Conservation (phyloP, 2,888 invertebrate species). For the Griposia aprilina region DNA sequence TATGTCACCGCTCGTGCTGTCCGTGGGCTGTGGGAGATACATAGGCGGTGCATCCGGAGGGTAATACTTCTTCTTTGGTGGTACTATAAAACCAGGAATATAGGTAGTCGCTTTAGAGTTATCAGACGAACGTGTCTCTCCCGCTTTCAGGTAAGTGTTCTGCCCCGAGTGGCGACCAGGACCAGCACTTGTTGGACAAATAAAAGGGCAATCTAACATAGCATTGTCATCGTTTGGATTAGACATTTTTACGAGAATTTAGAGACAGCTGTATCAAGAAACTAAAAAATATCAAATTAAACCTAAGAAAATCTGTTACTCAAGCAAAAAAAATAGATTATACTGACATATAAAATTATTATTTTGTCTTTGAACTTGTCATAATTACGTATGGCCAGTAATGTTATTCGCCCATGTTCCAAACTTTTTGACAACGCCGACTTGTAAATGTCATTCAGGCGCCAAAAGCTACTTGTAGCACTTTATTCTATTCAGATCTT, state of each 20-base stretch:
- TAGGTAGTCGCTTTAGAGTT: conserved; percentile 75
- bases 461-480: neutral
- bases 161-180: rapidly evolving
- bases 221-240: conserved; percentile 69
- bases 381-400: conserved; percentile 18
- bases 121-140: conserved; percentile 46
- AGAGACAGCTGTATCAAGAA: conserved; percentile 45
- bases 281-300: conserved; percentile 53
- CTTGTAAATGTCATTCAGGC: neutral
- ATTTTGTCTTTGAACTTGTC: neutral
- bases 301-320: conserved; percentile 24
- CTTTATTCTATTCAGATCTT: neutral
- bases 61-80: conserved; percentile 78
- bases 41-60: conserved; percentile 82
- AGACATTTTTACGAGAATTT: conserved; percentile 72
- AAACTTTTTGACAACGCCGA: neutral
- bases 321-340: conserved; percentile 16
- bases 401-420: neutral
- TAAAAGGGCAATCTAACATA: conserved; percentile 77
- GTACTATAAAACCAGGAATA: conserved; percentile 80
- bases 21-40: conserved; percentile 85
- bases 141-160: conserved; percentile 64
- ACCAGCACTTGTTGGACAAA: conserved; percentile 74
- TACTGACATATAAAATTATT: conserved; percentile 19
- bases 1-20: conserved; percentile 85